Base-by-base conservation (phyloP, 2,113 vertebrate species). In the Ifrita kowaldi region DNA sequence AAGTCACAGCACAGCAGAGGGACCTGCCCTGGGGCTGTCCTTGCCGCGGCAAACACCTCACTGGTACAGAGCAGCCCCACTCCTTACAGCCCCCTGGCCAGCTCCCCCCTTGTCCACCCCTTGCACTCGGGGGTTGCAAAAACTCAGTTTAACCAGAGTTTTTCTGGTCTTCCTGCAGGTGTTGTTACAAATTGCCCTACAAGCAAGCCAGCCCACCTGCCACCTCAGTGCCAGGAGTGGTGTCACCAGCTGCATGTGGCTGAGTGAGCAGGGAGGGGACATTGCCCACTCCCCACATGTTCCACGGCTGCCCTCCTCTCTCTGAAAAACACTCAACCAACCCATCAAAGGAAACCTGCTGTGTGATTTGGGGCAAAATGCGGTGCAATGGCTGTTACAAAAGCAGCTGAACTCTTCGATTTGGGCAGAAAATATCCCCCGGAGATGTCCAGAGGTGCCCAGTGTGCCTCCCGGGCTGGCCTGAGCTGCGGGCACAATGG, bases 121-220 rank as follows among this genome's bases (percentile, higher is more conserved):
- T 63, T 5, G 4, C 2, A 2, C 41, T 37, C 56, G 28, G 20
- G 13, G 16, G 0, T 1, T 69, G 62, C 41, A 67, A 71, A 89
- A 4, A 1, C 2, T 6, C 28, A 0, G 1, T 42, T 68, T 37
- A 68, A 59, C 30, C 1, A 0, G 33, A 37, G 20, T 37, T 88
- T 55, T 84, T 42, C 50, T 81, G 75, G 6, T 56, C 10, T 60
- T 77, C 65, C 53, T 71, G n/a, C 21, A 49, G 57, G 10, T 26
- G 19, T 11, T 37, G 42, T 37, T 50, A 33, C 22, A 55, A 89
- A 41, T 1, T 7, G 3, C 8, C 37, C 21, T 16, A 16, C 10
- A 35, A 57, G 62, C 21, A 10, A 65, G 12, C 15, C 55, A 44
- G 35, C 44, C 64, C 8, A 3, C 7, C 5, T 3, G 55, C 15